These are phyloP conservation scores for Hippocampus barbouri DNA, from an alignment of 2,113 vertebrate genomes.

Conservation along the genomic window DNA sequence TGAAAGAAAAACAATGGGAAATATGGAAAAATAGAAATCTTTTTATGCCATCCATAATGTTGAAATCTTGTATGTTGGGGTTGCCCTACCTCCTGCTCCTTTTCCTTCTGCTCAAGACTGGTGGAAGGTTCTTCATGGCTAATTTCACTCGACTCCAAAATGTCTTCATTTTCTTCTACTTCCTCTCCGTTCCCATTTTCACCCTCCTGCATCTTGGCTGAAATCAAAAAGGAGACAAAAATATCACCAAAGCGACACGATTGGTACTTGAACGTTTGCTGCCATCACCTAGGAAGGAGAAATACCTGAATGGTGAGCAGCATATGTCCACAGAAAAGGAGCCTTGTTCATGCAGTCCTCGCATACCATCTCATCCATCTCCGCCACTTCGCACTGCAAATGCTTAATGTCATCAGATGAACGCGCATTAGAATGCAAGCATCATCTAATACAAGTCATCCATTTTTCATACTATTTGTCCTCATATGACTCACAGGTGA, in stretches of 20 bases:
- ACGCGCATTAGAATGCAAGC: background rate
- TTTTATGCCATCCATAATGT: too few species aligned
- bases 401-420: slow-evolving; percentile 71
- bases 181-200: slow-evolving; percentile 57
- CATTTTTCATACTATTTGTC: too few species aligned
- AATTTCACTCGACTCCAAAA: slow-evolving; percentile 9
- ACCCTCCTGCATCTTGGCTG: slow-evolving; percentile 65
- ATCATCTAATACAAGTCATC: too few species aligned
- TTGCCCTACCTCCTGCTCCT: slow-evolving; percentile 52
- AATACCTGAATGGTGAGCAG: slow-evolving; percentile 78
- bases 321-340: slow-evolving; percentile 87
- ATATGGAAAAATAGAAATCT: background rate
- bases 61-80: too few species aligned
- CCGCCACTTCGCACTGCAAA: slow-evolving; percentile 77
- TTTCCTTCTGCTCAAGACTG: slow-evolving; percentile 58
- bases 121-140: slow-evolving; percentile 67
- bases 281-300: background rate
- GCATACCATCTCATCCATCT: slow-evolving; percentile 93
- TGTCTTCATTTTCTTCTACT: slow-evolving; percentile 1
- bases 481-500: background rate
- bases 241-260: background rate
- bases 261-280: background rate
- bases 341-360: slow-evolving; percentile 86
- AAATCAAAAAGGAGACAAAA: slow-evolving; percentile 50
- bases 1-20: background rate